Percentiles rank a stretch among this genome's conserved stretches.
These are phyloP conservation scores for Aldrovandia affinis DNA, from an alignment of 2,797 vertebrate species.

Conservation along the genomic window DNA sequence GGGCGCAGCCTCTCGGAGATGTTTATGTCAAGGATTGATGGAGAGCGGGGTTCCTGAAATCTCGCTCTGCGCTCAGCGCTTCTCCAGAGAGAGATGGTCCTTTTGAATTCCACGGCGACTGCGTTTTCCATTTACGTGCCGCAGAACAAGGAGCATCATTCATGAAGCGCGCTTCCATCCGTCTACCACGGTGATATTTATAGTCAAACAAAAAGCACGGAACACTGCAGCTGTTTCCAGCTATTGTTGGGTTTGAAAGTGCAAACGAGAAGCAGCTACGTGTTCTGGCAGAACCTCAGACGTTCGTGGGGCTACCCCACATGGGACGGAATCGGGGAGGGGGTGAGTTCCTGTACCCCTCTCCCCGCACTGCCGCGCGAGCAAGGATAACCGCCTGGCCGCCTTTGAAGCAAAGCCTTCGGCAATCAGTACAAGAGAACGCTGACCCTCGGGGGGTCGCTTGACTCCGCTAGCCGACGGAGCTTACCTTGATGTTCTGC, in stretches of 20 bases:
- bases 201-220: slow-evolving; percentile 5
- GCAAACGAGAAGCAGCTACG: background rate
- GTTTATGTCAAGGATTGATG: background rate
- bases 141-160: too few species aligned
- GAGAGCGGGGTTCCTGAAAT: background rate
- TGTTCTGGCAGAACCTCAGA: background rate
- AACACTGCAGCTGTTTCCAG: background rate
- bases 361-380: background rate
- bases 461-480: too few species aligned
- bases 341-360: background rate
- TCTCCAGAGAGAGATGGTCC: background rate
- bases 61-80: background rate
- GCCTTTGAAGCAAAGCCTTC: background rate
- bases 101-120: background rate
- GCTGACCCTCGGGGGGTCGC: too few species aligned
- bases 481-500: slow-evolving; percentile 94
- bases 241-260: slow-evolving; percentile 5
- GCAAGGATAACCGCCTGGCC: background rate
- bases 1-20: background rate
- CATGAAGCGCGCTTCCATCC: background rate
- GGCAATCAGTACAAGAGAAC: background rate
- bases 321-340: background rate
- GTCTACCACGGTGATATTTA: background rate
- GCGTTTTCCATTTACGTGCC: background rate
- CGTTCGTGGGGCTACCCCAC: slow-evolving; percentile 5